These are phyloP conservation scores for Stenodema calcarata DNA, from an alignment of 2,888 invertebrate genomes.

Conservation along the genomic window DNA sequence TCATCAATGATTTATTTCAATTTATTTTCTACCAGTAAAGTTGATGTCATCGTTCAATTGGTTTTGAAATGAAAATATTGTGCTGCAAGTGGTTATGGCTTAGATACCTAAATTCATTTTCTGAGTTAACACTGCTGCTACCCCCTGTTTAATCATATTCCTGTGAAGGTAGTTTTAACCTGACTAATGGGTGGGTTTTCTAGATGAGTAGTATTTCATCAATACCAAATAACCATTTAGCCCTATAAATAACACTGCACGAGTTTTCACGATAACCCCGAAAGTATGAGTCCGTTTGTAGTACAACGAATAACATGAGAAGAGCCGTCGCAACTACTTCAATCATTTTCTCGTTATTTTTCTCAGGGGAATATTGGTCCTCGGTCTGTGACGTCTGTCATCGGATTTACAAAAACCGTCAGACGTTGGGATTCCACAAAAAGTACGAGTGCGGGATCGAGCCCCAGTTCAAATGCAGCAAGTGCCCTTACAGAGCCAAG, in stretches of 20 bases:
- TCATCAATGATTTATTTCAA: no score
- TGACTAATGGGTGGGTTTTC: no score
- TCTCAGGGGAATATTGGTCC: background rate
- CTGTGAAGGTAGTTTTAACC: no score
- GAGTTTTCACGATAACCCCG: background rate
- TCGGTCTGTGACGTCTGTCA: constrained; percentile 8
- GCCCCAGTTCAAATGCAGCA: constrained; percentile 58
- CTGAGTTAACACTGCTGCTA: no score
- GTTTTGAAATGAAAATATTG: no score
- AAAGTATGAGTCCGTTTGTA: background rate
- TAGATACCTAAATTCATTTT: no score
- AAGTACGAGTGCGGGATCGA: constrained; percentile 59
- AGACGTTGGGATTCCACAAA: constrained; percentile 58
- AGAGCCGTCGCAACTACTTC: background rate
- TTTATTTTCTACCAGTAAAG: no score
- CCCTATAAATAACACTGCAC: background rate
- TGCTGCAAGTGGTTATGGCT: no score
- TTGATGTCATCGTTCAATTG: no score
- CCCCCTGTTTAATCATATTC: no score
- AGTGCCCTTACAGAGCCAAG: constrained; percentile 57
- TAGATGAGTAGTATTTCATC: no score
- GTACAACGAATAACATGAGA: no score
- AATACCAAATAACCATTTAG: background rate
- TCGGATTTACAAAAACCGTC: constrained; percentile 54
- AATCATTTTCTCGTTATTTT: background rate